Base-by-base conservation (phyloP, 2,888 invertebrate genomes). In the Parascotia fuliginaria region DNA sequence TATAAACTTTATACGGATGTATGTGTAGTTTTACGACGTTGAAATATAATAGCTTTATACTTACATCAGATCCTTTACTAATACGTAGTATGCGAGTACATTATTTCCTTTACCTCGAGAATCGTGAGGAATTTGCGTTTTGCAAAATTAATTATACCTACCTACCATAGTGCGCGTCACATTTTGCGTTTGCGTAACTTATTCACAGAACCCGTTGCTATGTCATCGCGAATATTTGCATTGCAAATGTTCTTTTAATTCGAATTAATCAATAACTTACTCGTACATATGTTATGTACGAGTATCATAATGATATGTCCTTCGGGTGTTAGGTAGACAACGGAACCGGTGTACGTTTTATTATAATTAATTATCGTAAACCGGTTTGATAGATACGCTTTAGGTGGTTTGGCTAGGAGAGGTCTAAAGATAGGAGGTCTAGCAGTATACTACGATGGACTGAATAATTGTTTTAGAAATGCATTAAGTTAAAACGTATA, bases 71-170 rank as follows among this genome's bases (percentile, higher is more conserved):
- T 24, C 24, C 24, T 19, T 19, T 19, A 3, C 19, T 19, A 19
- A 5, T 19, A 19, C 19, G 19, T 14, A 16, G 15, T 16, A 33
- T 1, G n/a, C 5, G 3, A 19, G 19, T 22, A 36, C 36, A 36
- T 11, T 11, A 45, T 44, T 32, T 42, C 52, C 52, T 56, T 45
- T 52, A 49, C 56, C 12, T 31, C 28, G 51, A 52, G 52, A 43
- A 53, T 68, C 65, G 60, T 65, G 69, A 68, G 47, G 50, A 38
- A 44, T 28, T 29, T 37, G 47, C 69, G 58, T 66, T 68, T 48
- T 55, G 46, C 9, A 40, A 32, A 55, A 65, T 66, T 55, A 65
- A 65, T 65, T 58, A 49, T 19, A 41, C 39, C 6, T 6, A 24
- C 7, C n/a, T 19, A 19, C 5, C 36, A 29, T n/a, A n/a, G 32